Base-by-base conservation (phyloP, 2,888 invertebrate genomes). In the Patella caerulea region DNA sequence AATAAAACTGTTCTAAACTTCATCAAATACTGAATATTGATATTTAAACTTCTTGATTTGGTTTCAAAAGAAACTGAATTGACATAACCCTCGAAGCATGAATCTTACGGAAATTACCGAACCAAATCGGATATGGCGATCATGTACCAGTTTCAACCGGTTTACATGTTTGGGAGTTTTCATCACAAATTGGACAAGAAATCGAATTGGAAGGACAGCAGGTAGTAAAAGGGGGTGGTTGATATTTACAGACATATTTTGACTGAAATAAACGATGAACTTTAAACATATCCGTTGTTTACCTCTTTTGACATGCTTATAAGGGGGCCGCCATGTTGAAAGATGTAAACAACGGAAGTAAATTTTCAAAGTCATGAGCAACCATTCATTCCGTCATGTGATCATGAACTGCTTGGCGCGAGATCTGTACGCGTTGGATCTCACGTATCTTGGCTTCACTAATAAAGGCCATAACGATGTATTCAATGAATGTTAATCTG, bases 61-160 rank as follows among this genome's bases (percentile, higher is more conserved):
- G 45, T 45, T 9, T 45, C 45, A 45, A 45, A 45, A 45, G 45
- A 45, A 45, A 45, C 45, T 9, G 45, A 45, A 45, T 45, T 1
- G 9, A 45, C 9, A 5, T 45, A 45, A 45, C 45, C 7, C 45
- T 45, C 9, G 45, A 45, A 45, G 45, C 45, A 45, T 53, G 77
- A 72, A 79, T 52, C 77, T 78, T 78, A 82, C 88, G 88, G 83
- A 85, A 80, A 82, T 81, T 76, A 12, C 86, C 90, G 90, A 88
- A 80, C 74, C 72, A 72, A 65, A 78, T 84, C 85, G 86, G 85
- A 83, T 82, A 88, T 88, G 88, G 87, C 86, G 88, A 85, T 84
- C 85, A 81, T 84, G 83, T 87, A 86, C 91, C 89, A 90, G 91
- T 91, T 91, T 85, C 86, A 90, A 91, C 91, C 90, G 91, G 91